phyloP scores from a whole-genome alignment of 2,797 vertebrate species.

The Meriones psammophilus region DNA sequence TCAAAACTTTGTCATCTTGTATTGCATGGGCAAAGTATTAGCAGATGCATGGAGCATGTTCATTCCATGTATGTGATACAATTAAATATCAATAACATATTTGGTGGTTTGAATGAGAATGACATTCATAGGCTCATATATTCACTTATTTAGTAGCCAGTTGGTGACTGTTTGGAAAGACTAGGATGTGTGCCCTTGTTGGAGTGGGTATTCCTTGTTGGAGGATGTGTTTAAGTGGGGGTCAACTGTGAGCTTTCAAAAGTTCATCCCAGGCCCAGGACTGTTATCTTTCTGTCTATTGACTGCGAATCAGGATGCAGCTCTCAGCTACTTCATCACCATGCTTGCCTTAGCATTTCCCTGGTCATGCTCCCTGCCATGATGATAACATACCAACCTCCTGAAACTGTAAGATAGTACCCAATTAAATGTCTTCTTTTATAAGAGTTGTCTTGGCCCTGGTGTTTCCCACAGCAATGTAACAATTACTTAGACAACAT shows the following conservation, averaged over 20 bases:
- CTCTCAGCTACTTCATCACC: background rate
- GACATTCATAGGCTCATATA: rapidly evolving
- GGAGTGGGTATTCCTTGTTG: background rate
- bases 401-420: background rate
- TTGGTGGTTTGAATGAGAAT: background rate
- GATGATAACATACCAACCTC: no score
- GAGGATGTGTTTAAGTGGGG: background rate
- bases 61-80: background rate
- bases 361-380: background rate
- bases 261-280: background rate
- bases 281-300: background rate
- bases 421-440: background rate
- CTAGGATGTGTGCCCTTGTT: background rate
- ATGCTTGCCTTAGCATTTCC: background rate
- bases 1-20: constrained; percentile 24
- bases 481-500: background rate
- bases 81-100: background rate
- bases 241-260: background rate
- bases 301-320: background rate
- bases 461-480: background rate
- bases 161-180: background rate
- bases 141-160: background rate
- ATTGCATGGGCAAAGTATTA: background rate
- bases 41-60: background rate
- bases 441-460: background rate